Evolutionary conservation across 2,113 vertebrate species (phyloP).

Genomic region (Elaphurus davidianus): DNA sequence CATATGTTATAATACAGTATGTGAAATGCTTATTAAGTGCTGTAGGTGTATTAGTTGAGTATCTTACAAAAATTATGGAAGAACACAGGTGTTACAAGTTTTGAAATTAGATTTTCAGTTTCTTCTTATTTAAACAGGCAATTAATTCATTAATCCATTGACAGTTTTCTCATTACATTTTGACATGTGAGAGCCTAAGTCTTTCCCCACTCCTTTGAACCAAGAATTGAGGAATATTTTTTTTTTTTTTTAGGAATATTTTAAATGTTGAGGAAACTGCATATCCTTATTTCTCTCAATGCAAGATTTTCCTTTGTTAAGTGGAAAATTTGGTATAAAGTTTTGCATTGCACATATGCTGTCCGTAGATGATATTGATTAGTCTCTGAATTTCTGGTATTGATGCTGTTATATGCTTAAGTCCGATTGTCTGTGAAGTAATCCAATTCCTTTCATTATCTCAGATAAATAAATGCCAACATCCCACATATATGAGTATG

Average conservation of each 20-base stretch:
- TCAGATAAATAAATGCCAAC: background rate
- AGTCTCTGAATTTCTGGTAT: background rate
- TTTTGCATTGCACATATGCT: background rate
- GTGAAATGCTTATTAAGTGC: background rate
- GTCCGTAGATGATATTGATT: background rate
- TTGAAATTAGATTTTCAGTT: background rate
- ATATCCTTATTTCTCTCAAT: background rate
- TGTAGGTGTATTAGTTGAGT: background rate
- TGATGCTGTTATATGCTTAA: background rate
- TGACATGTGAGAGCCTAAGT: background rate
- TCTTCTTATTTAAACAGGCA: background rate
- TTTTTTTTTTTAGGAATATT: too few species aligned
- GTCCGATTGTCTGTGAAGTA: background rate
- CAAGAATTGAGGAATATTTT: background rate
- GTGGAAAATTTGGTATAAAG: background rate
- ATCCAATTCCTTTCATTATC: background rate
- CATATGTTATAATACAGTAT: background rate
- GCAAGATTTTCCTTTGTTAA: constrained; percentile 3
- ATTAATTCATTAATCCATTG: background rate
- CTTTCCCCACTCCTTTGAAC: background rate
- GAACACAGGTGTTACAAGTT: background rate
- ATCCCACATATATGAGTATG: background rate
- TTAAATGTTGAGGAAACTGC: background rate
- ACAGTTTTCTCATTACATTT: background rate
- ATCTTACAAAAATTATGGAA: background rate